Conservation (phyloP, 2,888 invertebrate genomes). For the Harmothoe impar region DNA sequence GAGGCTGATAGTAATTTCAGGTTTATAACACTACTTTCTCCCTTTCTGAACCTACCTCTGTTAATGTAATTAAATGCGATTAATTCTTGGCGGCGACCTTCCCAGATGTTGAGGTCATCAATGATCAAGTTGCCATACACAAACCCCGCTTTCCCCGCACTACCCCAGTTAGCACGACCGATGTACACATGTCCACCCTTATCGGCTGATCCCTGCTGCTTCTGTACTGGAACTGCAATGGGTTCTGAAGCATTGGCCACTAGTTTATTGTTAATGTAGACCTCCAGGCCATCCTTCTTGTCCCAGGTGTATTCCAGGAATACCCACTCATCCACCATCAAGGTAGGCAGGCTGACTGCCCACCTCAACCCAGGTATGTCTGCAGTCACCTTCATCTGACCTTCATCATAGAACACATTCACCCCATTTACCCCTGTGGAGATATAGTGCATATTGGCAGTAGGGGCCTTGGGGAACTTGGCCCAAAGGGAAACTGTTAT, state of each 20-base stretch:
- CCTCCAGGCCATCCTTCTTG: conserved; percentile 74
- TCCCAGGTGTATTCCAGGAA: conserved; percentile 81
- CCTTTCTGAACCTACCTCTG: conserved; percentile 48
- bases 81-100: conserved; percentile 76
- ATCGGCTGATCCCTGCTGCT: background rate
- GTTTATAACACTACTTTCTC: too few species aligned
- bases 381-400: conserved; percentile 75
- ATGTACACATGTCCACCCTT: conserved; percentile 65
- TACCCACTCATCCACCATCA: conserved; percentile 77
- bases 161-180: conserved; percentile 69
- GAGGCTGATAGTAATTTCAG: too few species aligned
- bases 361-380: conserved; percentile 70
- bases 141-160: conserved; percentile 25
- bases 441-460: conserved; percentile 72
- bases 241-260: conserved; percentile 57
- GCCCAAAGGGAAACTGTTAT: conserved; percentile 79
- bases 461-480: conserved; percentile 75
- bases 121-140: conserved; percentile 66
- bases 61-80: conserved; percentile 66
- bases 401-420: conserved; percentile 75
- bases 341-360: conserved; percentile 73
- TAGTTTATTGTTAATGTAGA: conserved; percentile 69
- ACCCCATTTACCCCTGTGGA: conserved; percentile 66
- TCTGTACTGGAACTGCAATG: background rate
- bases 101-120: conserved; percentile 76